Conservation (phyloP, 2,113 vertebrate genomes). For the Tupaia tana region DNA sequence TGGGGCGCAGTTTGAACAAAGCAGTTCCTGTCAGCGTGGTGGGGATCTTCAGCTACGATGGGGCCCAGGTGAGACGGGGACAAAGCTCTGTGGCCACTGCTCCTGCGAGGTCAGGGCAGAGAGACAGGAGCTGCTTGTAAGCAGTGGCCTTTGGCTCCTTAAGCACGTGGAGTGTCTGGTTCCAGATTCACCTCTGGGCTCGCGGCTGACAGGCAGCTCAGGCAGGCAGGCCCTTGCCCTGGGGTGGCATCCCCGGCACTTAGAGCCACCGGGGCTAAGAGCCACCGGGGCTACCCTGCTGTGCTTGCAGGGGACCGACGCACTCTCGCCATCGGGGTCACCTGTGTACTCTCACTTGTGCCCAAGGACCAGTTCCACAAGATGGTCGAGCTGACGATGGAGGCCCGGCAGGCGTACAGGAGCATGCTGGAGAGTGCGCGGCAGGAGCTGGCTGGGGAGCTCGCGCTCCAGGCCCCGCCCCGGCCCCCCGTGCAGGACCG, state of each 20-base stretch:
- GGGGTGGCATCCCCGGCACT: neutral
- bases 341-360: neutral
- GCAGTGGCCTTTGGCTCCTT: neutral
- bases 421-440: conserved; percentile 89
- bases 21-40: conserved; percentile 97
- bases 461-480: conserved; percentile 40
- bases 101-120: fast-evolving
- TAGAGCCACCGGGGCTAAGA: neutral
- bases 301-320: neutral
- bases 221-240: neutral
- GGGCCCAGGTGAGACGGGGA: conserved; percentile 92
- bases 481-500: conserved; percentile 10
- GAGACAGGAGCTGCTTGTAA: neutral
- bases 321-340: neutral
- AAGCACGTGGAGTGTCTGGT: neutral
- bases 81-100: neutral
- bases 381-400: conserved; percentile 95
- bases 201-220: neutral
- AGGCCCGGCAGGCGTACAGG: conserved; percentile 93
- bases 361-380: conserved; percentile 93
- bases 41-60: conserved; percentile 99
- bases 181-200: neutral
- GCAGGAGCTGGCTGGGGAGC: conserved; percentile 62
- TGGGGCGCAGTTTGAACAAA: conserved; percentile 97
- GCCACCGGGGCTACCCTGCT: neutral